Evolutionary conservation across 2,888 invertebrate species (phyloP).

Genomic region (Chalcosyrphus nemorum): DNA sequence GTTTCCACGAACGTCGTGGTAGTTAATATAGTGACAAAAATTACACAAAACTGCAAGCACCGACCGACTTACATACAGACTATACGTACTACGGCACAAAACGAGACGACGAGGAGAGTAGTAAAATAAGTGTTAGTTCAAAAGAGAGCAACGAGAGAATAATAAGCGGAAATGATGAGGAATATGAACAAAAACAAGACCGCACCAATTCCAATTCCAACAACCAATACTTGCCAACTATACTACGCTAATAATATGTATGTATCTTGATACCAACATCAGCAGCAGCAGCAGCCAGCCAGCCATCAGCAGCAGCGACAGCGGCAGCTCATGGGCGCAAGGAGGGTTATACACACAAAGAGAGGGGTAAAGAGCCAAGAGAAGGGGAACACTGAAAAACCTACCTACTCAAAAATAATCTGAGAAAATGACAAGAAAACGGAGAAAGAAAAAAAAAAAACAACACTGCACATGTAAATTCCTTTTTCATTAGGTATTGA

Average conservation of each 20-base stretch:
- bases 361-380: conserved; percentile 46
- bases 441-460: conserved; percentile 18
- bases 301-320: too few relatives aligned
- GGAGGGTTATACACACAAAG: conserved; percentile 9
- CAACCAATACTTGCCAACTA: conserved; percentile 72
- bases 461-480: conserved; percentile 66
- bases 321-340: conserved; percentile 34
- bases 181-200: conserved; percentile 72
- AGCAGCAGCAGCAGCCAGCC: conserved; percentile 41
- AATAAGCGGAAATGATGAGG: conserved; percentile 73
- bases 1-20: conserved; percentile 60
- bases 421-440: conserved; percentile 48
- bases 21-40: conserved; percentile 65
- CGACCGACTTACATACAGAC: conserved; percentile 16
- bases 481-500: conserved; percentile 55
- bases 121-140: conserved; percentile 52
- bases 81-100: background rate
- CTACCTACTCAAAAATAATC: conserved; percentile 65
- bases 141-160: conserved; percentile 70
- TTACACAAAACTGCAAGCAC: conserved; percentile 71
- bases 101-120: conserved; percentile 29
- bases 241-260: conserved; percentile 52
- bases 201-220: conserved; percentile 68
- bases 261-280: conserved; percentile 55
- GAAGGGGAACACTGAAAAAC: conserved; percentile 57